Evolutionary conservation across 2,888 invertebrate genomes (phyloP), one percentile per base, ranked within the genome.

Genomic region (Lochmaea crataegi): DNA sequence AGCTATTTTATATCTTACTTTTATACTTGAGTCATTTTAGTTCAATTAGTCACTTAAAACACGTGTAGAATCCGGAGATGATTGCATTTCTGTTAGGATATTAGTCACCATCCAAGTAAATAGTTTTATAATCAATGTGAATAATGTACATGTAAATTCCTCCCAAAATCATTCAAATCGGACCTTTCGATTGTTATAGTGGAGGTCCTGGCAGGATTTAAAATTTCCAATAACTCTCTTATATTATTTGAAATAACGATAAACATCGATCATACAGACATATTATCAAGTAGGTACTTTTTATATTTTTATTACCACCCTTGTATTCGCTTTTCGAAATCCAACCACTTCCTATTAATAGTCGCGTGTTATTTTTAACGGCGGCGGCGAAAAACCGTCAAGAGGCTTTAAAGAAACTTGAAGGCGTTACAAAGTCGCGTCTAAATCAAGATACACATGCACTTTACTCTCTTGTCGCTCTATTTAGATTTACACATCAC

Each of bases 401-500:
- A 53, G 65, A 53, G n/a, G 53, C 32, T 51, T 51, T 53, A 67
- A 51, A 74, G 65, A 74, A 61, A 63, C 70, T 63, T 64, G 61
- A 70, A 67, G 71, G 66, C 71, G 74, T 60, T 26, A 64, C 65
- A 48, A 63, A 70, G 56, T 70, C 74, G 56, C 48, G 51, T 64
- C 71, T 74, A 74, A 74, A 74, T 74, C 74, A 57, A 70, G 74
- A 74, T 74, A 71, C 63, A 70, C 63, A 68, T 74, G 70, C 72
- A 72, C 72, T 72, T 67, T 45, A 64, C 60, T 63, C 53, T 68
- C 67, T 56, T 66, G 56, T 45, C 45, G 53, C 41, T 56, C 53
- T 72, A 72, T 72, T 72, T 72, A 57, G 56, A 68, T 57, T 63
- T 48, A 61, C 68, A 68, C 48, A 65, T 61, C 66, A 65, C 68